These are phyloP conservation scores for Notarius lentiginosus DNA, from an alignment of 2,113 vertebrate species.

Conservation along the genomic window DNA sequence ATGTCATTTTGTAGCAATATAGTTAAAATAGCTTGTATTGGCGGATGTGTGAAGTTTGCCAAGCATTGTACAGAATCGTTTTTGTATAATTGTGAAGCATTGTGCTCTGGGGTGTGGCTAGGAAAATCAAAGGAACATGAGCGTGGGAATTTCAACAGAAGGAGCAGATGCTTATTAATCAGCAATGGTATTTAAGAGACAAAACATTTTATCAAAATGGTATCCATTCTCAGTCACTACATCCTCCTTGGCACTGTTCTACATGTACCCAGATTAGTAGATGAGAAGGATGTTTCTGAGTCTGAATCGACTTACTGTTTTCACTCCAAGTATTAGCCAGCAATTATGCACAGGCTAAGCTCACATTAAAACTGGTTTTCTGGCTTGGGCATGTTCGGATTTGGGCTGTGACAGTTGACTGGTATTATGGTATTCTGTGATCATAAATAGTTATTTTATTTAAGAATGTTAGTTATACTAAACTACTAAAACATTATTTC, in stretches of 20 bases:
- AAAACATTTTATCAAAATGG: neutral
- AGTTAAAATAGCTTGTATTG: neutral
- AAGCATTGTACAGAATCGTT: neutral
- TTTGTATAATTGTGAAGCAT: neutral
- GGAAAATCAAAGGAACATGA: neutral
- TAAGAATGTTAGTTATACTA: neutral
- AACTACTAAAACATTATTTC: neutral
- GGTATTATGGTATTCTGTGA: neutral
- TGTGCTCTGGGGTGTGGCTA: neutral
- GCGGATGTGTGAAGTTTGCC: neutral
- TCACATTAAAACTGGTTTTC: neutral
- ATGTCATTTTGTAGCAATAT: neutral
- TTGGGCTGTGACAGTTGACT: neutral
- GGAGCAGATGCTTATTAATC: neutral
- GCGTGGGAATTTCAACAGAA: neutral
- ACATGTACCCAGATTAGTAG: neutral
- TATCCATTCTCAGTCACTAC: neutral
- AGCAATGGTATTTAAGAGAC: neutral
- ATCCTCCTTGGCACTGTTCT: neutral
- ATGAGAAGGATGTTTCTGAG: neutral
- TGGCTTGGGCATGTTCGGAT: constrained; percentile 5
- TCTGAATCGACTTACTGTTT: constrained; percentile 1
- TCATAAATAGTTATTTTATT: neutral
- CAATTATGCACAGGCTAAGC: neutral
- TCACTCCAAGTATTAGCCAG: neutral